Base-by-base conservation (phyloP, 1,140 invertebrate genomes). In the Aphelenchoides besseyi region DNA sequence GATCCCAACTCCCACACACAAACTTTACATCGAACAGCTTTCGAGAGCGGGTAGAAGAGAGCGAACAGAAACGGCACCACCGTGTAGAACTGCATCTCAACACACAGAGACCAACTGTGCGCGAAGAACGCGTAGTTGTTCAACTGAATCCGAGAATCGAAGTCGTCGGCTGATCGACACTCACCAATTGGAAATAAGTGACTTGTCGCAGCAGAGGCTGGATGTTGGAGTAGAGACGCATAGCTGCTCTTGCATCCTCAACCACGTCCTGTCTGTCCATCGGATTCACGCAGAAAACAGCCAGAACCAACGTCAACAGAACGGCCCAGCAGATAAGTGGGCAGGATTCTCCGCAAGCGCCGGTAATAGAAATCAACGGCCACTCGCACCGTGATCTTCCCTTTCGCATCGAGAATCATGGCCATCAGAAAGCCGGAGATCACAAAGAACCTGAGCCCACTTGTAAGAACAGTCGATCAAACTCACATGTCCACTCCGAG, bases 251-350 rank as follows among this genome's bases (percentile, higher is more conserved):
- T 16, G 41, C 41, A 23, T 48, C 41, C 18, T 61, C 59, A 1
- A 61, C 59, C 59, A 61, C n/a, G n/a, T n/a, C 30, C 2, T n/a
- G 59, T 1, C 59, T n/a, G 30, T 61, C 30, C 59, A 61, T 30
- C 59, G 59, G 59, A 30, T 61, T 30, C 2, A 61, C 59, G 2
- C 28, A n/a, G 59, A 61, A 30, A 29, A 36, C 59, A 29, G 59
- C 59, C 33, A 61, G 41, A 12, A 12, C 41, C 41, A 48, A 48
- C 12, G 41, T 48, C 12, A 48, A 23, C 41, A 48, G 41, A 12
- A 48, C 41, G 41, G 23, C 41, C n/a, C 12, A 48, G 12, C 12
- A 48, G 41, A 23, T 48, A 48, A 23, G 41, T 48, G 41, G 41
- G 41, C 12, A 48, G 41, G 23, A 48, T 48, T 23, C 41, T 12